A percentile compares a stretch with the other conserved stretches of the same genome.
Evolutionary conservation across 2,797 vertebrate genomes (phyloP).

Genomic region (Melanogrammus aeglefinus): DNA sequence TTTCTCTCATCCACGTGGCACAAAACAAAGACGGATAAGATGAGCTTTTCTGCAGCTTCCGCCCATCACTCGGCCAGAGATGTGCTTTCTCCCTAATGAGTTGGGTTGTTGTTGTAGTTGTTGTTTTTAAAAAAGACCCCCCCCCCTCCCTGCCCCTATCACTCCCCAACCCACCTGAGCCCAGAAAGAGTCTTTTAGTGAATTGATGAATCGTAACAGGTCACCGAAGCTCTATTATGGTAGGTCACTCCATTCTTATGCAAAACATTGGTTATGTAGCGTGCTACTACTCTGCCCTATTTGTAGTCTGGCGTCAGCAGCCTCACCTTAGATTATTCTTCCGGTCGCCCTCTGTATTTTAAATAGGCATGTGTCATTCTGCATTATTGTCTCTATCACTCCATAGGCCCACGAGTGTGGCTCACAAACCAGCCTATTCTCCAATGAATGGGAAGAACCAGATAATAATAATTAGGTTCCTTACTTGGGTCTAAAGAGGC

Average conservation of each 20-base stretch:
- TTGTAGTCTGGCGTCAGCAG: background rate
- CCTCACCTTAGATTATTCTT: background rate
- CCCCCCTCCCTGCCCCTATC: background rate
- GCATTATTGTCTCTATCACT: background rate
- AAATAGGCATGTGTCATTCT: background rate
- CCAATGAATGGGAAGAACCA: background rate
- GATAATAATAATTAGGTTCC: slow-evolving; percentile 4
- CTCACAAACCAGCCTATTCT: background rate
- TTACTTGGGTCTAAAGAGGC: slow-evolving; percentile 9
- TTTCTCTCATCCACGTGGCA: background rate
- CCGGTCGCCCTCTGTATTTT: background rate
- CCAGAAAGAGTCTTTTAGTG: slow-evolving; percentile 19
- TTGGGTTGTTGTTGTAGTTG: slow-evolving; percentile 25
- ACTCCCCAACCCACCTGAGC: background rate
- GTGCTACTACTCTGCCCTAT: background rate
- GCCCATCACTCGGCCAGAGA: background rate
- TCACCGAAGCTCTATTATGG: slow-evolving; percentile 15
- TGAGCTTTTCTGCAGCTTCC: background rate
- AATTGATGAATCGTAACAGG: slow-evolving; percentile 25
- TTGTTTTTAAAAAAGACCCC: background rate
- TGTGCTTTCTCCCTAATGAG: slow-evolving; percentile 10
- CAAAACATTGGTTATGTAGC: slow-evolving; percentile 3
- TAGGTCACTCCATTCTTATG: slow-evolving; percentile 15
- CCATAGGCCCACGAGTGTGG: background rate
- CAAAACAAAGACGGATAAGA: background rate